Base-by-base conservation (phyloP, 2,888 invertebrate genomes). In the Trachelus stipa region DNA sequence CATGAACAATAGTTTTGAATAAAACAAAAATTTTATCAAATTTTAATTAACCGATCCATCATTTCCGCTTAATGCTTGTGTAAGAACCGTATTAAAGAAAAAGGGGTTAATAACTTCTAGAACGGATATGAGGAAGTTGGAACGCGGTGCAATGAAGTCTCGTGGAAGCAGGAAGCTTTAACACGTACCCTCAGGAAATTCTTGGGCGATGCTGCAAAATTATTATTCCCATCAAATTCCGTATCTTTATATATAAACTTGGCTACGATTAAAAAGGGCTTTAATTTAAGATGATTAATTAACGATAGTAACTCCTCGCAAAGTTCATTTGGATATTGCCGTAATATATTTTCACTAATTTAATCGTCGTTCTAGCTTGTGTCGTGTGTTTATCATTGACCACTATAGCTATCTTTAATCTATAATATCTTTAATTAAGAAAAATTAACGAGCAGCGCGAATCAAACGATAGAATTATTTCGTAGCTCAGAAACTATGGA, bases 101-200 rank as follows among this genome's bases (percentile, higher is more conserved):
- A 71, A 12, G 71, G 71, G 71, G 71, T 71, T 71, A 71, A 71
- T 30, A 34, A 71, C 71, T 71, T 71, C 33, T 34, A 23, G 31
- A 71, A 34, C 71, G 12, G 34, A 31, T 34, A 34, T 34, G 71
- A 71, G 71, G 31, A 71, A 71, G 34, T 71, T 33, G 34, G 71
- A 34, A 71, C 71, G 71, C 12, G 15, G 71, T 34, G 71, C 23
- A 56, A 56, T 56, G 56, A 56, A 56, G 23, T 56, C 56, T 9
- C 23, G 9, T 56, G 9, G 23, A 23, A 23, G 9, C 56, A 56
- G 56, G 23, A 56, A 56, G 56, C 56, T 56, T 56, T 56, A 56
- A 15, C 23, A 56, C 23, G 56, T 23, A 56, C 1, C 40, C 56
- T 23, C 23, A 56, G 15, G 56, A 56, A 56, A 23, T 23, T 56